Evolutionary conservation across 2,888 invertebrate species (phyloP).

Genomic region (Stomorhina lunata): DNA sequence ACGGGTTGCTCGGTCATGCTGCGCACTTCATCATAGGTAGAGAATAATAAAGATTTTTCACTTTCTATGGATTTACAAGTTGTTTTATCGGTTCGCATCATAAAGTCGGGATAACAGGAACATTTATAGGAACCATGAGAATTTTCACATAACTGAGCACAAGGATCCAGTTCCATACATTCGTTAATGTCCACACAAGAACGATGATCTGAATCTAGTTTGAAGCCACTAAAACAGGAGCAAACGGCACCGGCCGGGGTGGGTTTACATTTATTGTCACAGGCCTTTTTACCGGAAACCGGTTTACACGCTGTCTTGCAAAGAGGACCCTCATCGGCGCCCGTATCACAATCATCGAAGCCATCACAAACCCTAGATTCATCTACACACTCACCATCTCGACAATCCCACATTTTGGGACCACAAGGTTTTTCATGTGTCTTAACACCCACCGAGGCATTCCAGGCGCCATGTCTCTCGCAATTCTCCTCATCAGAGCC

Average conservation of each 20-base stretch:
- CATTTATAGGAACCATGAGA: conserved; percentile 76
- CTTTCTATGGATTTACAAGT: conserved; percentile 85
- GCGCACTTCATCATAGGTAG: conserved; percentile 82
- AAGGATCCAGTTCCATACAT: conserved; percentile 82
- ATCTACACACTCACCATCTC: conserved; percentile 84
- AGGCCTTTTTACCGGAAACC: conserved; percentile 71
- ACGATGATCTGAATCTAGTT: conserved; percentile 80
- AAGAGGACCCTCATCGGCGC: conserved; percentile 85
- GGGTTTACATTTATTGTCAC: conserved; percentile 83
- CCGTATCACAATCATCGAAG: conserved; percentile 84
- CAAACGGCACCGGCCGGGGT: conserved; percentile 86
- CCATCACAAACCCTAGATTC: conserved; percentile 84
- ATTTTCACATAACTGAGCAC: conserved; percentile 83
- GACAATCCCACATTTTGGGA: conserved; percentile 81
- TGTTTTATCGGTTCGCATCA: conserved; percentile 82
- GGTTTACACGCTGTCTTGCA: conserved; percentile 81
- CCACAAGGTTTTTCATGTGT: conserved; percentile 71
- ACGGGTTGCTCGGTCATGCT: conserved; percentile 79
- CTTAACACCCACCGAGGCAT: conserved; percentile 63
- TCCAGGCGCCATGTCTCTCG: conserved; percentile 66
- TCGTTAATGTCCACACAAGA: conserved; percentile 87
- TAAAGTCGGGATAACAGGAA: conserved; percentile 77
- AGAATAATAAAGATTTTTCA: conserved; percentile 82
- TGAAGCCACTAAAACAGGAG: conserved; percentile 83
- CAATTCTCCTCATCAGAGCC: conserved; percentile 86